Conservation (phyloP, 1,140 invertebrate genomes). For the Drosophila ercepeae region DNA sequence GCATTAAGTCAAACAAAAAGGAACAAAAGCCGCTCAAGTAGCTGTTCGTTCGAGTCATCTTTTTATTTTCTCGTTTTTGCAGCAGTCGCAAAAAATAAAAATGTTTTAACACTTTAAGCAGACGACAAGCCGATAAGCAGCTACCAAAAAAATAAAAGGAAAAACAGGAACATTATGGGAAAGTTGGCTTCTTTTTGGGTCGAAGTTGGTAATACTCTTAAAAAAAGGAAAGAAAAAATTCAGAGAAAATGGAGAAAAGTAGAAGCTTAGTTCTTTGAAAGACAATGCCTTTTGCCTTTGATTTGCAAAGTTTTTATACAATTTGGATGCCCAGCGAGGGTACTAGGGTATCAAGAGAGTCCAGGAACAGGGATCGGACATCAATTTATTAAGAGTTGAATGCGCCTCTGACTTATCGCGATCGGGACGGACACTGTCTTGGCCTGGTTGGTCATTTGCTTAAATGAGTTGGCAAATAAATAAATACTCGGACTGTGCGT, state of each 20-base stretch:
- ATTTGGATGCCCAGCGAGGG: background rate
- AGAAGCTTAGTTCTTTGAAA: background rate
- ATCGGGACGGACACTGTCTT: slow-evolving; percentile 57
- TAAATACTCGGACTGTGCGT: background rate
- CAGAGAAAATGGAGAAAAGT: background rate
- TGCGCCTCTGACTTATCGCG: slow-evolving; percentile 66
- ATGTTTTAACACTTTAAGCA: slow-evolving; percentile 75
- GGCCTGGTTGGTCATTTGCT: slow-evolving; percentile 73
- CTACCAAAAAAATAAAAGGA: slow-evolving; percentile 62
- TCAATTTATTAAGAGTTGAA: slow-evolving; percentile 76
- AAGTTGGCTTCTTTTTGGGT: background rate
- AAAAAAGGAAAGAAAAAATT: background rate
- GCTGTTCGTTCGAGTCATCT: slow-evolving; percentile 13
- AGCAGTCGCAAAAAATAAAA: slow-evolving; percentile 32
- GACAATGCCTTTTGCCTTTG: background rate
- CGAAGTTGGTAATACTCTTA: slow-evolving; percentile 18
- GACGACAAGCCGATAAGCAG: slow-evolving; percentile 74
- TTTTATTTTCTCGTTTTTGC: slow-evolving; percentile 20
- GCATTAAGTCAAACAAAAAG: slow-evolving; percentile 58
- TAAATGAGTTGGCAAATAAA: slow-evolving; percentile 75
- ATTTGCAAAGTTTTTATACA: background rate
- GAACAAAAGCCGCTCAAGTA: slow-evolving; percentile 58
- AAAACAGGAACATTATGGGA: background rate
- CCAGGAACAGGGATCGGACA: slow-evolving; percentile 27
- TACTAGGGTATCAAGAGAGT: slow-evolving; percentile 26